Evolutionary conservation across 2,113 vertebrate species (phyloP).

Genomic region (Equus quagga): DNA sequence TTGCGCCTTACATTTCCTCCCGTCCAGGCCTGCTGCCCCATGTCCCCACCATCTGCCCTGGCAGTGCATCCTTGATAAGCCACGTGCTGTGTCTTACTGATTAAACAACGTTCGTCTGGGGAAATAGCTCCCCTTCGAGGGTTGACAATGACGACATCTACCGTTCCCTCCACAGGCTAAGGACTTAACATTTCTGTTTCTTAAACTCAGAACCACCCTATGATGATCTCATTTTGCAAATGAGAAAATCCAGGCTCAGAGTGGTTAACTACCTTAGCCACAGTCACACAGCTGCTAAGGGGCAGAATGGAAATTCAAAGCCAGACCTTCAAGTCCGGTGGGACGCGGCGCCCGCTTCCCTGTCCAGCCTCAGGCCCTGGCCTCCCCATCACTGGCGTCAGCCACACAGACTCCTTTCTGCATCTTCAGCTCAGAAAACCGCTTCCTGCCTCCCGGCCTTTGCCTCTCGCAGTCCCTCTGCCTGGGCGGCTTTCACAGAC

Average conservation of each 20-base stretch:
- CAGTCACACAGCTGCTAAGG: background rate
- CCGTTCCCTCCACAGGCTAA: background rate
- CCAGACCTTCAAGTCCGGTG: background rate
- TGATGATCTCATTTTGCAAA: background rate
- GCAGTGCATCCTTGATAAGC: accelerated
- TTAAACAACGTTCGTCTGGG: background rate
- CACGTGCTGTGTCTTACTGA: background rate
- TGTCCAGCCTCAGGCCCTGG: accelerated
- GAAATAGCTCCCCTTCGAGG: too few species aligned
- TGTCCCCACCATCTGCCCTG: background rate
- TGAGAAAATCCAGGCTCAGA: background rate
- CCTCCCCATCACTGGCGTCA: accelerated
- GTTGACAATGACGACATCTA: accelerated
- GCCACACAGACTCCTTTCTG: accelerated
- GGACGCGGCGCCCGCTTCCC: background rate
- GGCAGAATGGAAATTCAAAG: background rate
- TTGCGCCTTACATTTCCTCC: background rate
- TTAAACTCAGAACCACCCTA: background rate
- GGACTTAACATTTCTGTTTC: background rate
- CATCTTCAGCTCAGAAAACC: background rate
- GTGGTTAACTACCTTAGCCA: background rate
- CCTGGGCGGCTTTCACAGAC: background rate
- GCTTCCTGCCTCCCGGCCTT: background rate
- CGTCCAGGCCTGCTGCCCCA: background rate
- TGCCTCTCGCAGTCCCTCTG: too few species aligned